Evolutionary conservation across 2,113 vertebrate species (phyloP).

Genomic region (Nipponia nippon): DNA sequence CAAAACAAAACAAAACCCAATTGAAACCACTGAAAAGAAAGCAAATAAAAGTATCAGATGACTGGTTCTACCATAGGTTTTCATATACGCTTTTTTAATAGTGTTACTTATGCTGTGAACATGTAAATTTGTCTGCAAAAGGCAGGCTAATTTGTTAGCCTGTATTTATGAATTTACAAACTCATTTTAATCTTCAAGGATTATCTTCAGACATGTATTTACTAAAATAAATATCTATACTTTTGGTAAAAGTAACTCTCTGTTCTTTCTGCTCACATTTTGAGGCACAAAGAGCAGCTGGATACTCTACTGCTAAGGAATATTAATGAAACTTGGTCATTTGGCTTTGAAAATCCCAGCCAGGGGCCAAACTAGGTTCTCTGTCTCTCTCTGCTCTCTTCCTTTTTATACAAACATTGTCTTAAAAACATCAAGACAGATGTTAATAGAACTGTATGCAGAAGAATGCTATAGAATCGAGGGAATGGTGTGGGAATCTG

Average conservation of each 20-base stretch:
- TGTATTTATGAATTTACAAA: not conserved
- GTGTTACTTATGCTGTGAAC: not conserved
- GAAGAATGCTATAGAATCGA: not conserved
- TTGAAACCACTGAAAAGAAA: not conserved
- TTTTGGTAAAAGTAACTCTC: not conserved
- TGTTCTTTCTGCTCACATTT: not conserved
- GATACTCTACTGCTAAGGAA: not conserved
- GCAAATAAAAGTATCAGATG: not conserved
- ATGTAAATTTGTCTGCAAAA: not conserved
- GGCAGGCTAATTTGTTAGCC: not conserved
- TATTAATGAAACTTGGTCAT: not conserved
- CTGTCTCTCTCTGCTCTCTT: not conserved
- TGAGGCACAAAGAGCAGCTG: not conserved
- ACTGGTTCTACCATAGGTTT: not conserved
- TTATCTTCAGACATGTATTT: not conserved
- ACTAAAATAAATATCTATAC: not conserved
- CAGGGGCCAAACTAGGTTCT: not conserved
- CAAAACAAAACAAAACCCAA: too few species aligned
- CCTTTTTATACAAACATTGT: not conserved
- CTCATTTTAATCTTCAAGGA: not conserved
- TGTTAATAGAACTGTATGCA: not conserved
- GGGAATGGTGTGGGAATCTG: not conserved
- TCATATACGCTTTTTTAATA: not conserved
- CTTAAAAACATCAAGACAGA: not conserved
- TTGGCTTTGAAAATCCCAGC: not conserved